Conservation (phyloP, 1,140 invertebrate species). For the Conus betulinus region DNA sequence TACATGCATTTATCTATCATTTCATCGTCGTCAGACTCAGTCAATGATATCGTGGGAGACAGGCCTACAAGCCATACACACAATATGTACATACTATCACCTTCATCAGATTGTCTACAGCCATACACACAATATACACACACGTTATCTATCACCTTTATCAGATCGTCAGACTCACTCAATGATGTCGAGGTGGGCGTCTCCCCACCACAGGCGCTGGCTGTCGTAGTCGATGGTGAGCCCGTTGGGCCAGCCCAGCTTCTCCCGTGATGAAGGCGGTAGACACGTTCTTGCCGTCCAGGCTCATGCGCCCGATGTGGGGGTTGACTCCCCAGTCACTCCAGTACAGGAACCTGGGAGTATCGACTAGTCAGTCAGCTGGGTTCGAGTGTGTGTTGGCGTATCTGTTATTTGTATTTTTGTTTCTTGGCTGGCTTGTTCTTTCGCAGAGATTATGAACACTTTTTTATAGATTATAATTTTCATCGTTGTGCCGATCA, state of each 20-base stretch:
- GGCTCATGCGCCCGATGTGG: slow-evolving; percentile 97
- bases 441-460: too few species aligned
- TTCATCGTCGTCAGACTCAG: too few species aligned
- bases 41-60: too few species aligned
- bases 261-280: slow-evolving; percentile 90
- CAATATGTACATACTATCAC: background rate
- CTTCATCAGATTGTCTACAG: background rate
- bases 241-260: slow-evolving; percentile 98
- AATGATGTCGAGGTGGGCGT: slow-evolving; percentile 98
- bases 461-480: too few species aligned
- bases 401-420: too few species aligned
- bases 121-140: background rate
- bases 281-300: slow-evolving; percentile 96
- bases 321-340: slow-evolving; percentile 95
- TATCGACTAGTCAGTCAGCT: slow-evolving; percentile 88
- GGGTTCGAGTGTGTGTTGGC: too few species aligned
- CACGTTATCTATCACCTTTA: background rate
- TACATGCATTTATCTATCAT: background rate
- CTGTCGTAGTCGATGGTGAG: slow-evolving; percentile 98
- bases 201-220: slow-evolving; percentile 91
- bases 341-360: slow-evolving; percentile 89
- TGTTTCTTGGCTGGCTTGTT: too few species aligned
- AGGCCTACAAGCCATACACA: too few species aligned
- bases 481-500: too few species aligned
- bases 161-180: slow-evolving; percentile 80